Percentiles rank a stretch among this genome's conserved stretches.
Conservation (phyloP, 2,113 vertebrate species). For the Myotis davidii region DNA sequence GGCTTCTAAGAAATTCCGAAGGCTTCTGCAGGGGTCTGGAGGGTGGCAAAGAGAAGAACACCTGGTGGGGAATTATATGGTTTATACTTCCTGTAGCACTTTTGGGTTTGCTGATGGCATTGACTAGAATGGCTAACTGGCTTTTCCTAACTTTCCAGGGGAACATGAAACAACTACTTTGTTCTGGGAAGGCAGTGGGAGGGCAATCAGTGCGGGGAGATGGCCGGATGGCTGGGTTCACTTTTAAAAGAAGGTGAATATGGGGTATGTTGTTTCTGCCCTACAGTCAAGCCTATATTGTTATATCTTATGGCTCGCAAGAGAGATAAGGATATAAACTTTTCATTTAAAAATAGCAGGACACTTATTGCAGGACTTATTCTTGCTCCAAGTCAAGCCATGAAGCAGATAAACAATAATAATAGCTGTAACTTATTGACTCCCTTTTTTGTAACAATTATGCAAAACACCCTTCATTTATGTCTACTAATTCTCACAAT, state of each 20-base stretch:
- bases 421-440: not conserved
- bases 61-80: not conserved
- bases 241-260: not conserved
- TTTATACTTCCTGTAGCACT: not conserved
- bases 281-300: not conserved
- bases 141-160: not conserved
- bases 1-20: conserved; percentile 66
- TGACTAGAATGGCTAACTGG: not conserved
- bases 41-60: not conserved
- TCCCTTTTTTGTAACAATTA: not conserved
- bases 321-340: not conserved
- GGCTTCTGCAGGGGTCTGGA: not conserved
- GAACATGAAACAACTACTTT: not conserved
- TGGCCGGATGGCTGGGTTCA: not conserved
- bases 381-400: not conserved
- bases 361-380: not conserved
- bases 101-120: not conserved
- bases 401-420: not conserved
- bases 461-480: not conserved
- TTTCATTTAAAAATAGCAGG: not conserved
- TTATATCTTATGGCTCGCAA: not conserved
- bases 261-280: not conserved
- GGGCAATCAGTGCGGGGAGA: not conserved
- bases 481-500: not conserved
- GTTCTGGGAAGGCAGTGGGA: not conserved